Evolutionary conservation across 53 echinoderm and acorn worm species (phyloP), one percentile per base, ranked within the genome.

Genomic region (Hippasteria phrygiana): DNA sequence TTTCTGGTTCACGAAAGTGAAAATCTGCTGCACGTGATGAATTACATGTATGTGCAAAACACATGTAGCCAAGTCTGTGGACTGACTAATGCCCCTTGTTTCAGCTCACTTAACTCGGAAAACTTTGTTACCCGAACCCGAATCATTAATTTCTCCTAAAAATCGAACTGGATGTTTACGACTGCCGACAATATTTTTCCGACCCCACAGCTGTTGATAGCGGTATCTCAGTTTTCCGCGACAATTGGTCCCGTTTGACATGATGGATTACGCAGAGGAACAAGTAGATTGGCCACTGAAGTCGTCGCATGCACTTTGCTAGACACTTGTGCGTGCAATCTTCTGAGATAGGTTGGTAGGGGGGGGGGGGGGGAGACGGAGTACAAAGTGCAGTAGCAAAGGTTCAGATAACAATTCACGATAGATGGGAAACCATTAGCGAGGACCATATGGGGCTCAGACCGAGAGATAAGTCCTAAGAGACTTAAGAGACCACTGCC

Each of bases 201-300:
- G 54, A 0, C 54, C 17, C 4, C 54, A 54, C 12, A 54, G 54
- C 54, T 54, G 54, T 16, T n/a, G n/a, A n/a, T n/a, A n/a, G n/a
- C n/a, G n/a, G n/a, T 18, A 38, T 34, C 71, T 39, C 39, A 34
- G 28, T 33, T 48, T 31, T 70, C 2, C 17, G 16, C 9, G 42
- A n/a, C 7, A 46, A 50, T 18, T 27, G 16, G 31, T 32, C 27
- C 22, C 20, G 54, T 17, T 54, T 20, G 14, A 13, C 54, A 54
- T 54, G 54, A 54, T 54, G 54, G 18, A 54, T 54, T 54, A 54
- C 54, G 18, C 54, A 54, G 54, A 54, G 54, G 54, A 54, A 54
- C 54, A 54, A 54, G 54, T 54, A 20, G 54, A 54, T 54, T 20
- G 54, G 54, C 13, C 13, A 54, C 3, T 20, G 18, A 54, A 54